Percentiles rank a stretch among this genome's conserved stretches.
Conservation (phyloP, 1,140 invertebrate genomes). For the Bombus picipes region DNA sequence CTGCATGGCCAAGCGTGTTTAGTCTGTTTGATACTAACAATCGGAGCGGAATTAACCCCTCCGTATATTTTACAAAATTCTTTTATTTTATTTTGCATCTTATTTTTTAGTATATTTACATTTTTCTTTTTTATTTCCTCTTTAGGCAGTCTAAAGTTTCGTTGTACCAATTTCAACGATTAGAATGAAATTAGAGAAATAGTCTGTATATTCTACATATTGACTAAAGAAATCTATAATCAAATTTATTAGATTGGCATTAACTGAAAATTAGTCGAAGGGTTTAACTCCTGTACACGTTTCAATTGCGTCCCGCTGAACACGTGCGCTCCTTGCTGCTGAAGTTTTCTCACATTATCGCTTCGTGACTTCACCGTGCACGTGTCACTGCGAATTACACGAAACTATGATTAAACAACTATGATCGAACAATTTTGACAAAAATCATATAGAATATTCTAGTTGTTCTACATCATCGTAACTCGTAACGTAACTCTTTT, state of each 20-base stretch:
- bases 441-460: constrained; percentile 14
- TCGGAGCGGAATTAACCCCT: constrained; percentile 19
- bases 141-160: neutral
- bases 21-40: neutral
- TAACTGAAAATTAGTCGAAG: neutral
- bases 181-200: neutral
- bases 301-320: constrained; percentile 51
- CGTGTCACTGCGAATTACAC: constrained; percentile 35
- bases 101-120: neutral
- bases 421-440: neutral
- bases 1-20: constrained; percentile 38
- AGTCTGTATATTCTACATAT: neutral
- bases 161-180: neutral
- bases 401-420: neutral
- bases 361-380: constrained; percentile 59
- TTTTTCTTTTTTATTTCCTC: neutral
- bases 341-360: constrained; percentile 40
- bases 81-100: neutral
- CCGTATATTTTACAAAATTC: neutral
- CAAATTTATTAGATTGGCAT: neutral
- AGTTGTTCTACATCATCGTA: neutral
- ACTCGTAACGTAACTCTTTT: neutral
- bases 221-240: neutral
- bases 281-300: constrained; percentile 22
- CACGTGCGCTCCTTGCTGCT: constrained; percentile 56